Evolutionary conservation across 2,888 invertebrate genomes (phyloP).

Genomic region (Drosophila lutescens): DNA sequence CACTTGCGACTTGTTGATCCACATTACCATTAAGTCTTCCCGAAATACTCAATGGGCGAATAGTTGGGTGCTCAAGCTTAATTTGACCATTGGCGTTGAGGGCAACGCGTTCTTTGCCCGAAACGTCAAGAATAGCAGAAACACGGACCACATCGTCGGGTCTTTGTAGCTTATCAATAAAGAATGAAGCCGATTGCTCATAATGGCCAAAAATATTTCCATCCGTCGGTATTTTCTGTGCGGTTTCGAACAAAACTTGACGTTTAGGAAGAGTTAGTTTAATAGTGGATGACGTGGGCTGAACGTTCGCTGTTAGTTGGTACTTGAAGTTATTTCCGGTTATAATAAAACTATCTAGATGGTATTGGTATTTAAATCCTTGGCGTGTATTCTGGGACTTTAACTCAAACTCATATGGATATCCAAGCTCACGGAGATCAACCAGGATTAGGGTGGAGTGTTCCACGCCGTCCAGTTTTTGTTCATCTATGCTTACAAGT

Average conservation of each 20-base stretch:
- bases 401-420: slow-evolving; percentile 90
- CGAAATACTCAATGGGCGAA: slow-evolving; percentile 85
- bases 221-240: slow-evolving; percentile 85
- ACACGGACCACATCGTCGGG: slow-evolving; percentile 89
- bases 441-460: slow-evolving; percentile 88
- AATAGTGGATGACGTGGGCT: slow-evolving; percentile 87
- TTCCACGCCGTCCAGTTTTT: slow-evolving; percentile 84
- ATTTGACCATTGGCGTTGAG: slow-evolving; percentile 86
- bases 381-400: slow-evolving; percentile 88
- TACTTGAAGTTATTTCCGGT: slow-evolving; percentile 89
- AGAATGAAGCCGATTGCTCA: slow-evolving; percentile 87
- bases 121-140: slow-evolving; percentile 86
- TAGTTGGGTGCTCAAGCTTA: slow-evolving; percentile 88
- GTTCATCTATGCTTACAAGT: slow-evolving; percentile 62
- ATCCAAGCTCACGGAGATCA: slow-evolving; percentile 90
- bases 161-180: slow-evolving; percentile 89
- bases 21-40: slow-evolving; percentile 84
- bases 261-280: slow-evolving; percentile 89
- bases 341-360: slow-evolving; percentile 89
- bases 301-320: slow-evolving; percentile 88
- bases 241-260: slow-evolving; percentile 87
- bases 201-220: slow-evolving; percentile 86
- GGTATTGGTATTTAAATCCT: slow-evolving; percentile 87
- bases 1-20: slow-evolving; percentile 69
- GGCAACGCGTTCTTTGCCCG: slow-evolving; percentile 85